These are phyloP conservation scores for Drosophila borealis DNA, from an alignment of 2,888 invertebrate species.

Conservation along the genomic window DNA sequence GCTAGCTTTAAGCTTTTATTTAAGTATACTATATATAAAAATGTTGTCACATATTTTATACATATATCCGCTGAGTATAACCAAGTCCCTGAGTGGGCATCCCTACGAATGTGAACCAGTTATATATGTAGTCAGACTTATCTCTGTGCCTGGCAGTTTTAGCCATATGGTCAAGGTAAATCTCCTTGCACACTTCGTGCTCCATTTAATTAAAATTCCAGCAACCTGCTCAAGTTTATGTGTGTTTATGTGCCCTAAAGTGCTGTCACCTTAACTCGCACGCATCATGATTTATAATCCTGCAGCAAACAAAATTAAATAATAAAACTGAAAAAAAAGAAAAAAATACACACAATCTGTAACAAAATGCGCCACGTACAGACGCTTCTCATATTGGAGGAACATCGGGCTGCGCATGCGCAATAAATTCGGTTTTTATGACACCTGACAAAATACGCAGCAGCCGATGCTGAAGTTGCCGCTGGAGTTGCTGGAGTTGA, in stretches of 20 bases:
- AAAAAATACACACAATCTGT: constrained; percentile 16
- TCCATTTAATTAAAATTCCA: constrained; percentile 75
- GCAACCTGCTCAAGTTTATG: constrained; percentile 64
- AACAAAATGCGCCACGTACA: constrained; percentile 38
- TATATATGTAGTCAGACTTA: constrained; percentile 17
- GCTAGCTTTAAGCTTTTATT: no score
- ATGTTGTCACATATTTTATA: no score
- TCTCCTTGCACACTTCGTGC: constrained; percentile 36
- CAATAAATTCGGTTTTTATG: constrained; percentile 83
- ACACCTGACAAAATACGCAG: constrained; percentile 84
- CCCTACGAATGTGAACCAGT: constrained; percentile 1
- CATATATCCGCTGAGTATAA: no score
- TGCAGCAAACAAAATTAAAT: constrained; percentile 66
- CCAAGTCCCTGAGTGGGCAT: no score
- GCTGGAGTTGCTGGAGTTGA: constrained; percentile 35
- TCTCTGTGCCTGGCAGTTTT: constrained; percentile 26
- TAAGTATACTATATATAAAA: no score
- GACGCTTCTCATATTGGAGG: constrained; percentile 26
- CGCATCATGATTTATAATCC: constrained; percentile 77
- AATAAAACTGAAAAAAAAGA: constrained; percentile 55
- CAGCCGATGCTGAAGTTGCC: constrained; percentile 51
- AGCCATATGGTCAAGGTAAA: constrained; percentile 20
- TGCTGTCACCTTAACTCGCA: constrained; percentile 78
- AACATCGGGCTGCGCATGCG: constrained; percentile 78
- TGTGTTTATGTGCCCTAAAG: constrained; percentile 76